Base-by-base conservation (phyloP, 2,888 invertebrate genomes). In the Frankliniella fusca region DNA sequence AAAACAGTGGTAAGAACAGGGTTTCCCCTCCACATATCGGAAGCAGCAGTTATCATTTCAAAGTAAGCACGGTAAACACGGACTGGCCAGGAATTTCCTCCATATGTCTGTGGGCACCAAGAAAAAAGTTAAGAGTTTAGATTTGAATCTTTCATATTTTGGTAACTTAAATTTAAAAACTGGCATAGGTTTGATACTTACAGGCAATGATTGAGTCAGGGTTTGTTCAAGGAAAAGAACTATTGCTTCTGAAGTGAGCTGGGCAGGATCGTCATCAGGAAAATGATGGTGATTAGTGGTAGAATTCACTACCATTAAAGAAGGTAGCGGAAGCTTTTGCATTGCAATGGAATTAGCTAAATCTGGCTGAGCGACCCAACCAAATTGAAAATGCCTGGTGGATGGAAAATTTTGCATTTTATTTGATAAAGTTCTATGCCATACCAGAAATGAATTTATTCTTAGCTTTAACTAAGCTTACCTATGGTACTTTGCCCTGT, bases 331-430 rank as follows among this genome's bases (percentile, higher is more conserved):
- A 85, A 97, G 88, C 84, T 94, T 92, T 84, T 93, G 93, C 95
- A 98, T 95, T 18, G 96, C 97, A 86, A 99, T 97, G 82, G 95
- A 96, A 89, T 97, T 98, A 18, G 96, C 97, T 84, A 98, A 90
- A 82, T 97, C 96, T 5, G 95, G 93, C 84, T 93, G 94, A 0
- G 95, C 96, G 88, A 97, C 93, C 98, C 98, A 99, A 70, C 97
- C 97, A 90, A 99, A 99, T 89, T 98, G 98, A 87, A 95, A 96
- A 85, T 91, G 89, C 82, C 91, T 91, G 86, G 76, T 84, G 83
- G 65, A 84, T 15, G 8, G 23, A 38, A 48, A 2, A 12, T 48
- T 27, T 81, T 48, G 38, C 11, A 23, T n/a, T 11, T 5, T 27
- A 81, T 50, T n/a, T n/a, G n/a, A n/a, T n/a, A n/a, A n/a, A n/a